Base-by-base conservation (phyloP, 2,113 vertebrate species). In the Axis porcinus region DNA sequence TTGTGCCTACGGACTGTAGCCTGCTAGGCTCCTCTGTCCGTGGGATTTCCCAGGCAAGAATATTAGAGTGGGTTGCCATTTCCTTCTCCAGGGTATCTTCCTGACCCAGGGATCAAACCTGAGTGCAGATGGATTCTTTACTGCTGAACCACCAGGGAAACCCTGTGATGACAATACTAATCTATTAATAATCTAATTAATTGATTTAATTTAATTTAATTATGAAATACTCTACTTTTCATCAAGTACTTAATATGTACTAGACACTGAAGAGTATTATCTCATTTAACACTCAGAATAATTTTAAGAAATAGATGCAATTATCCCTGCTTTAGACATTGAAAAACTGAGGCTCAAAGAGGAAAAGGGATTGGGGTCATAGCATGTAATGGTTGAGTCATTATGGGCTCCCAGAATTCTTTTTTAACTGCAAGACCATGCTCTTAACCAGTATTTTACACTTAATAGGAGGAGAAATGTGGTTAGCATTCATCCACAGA, bases 231-330 rank as follows among this genome's bases (percentile, higher is more conserved):
- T 67, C 21, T 28, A 62, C 19, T 85, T 19, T 52, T 79, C 83
- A 82, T 95, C 57, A 95, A 94, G 14, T 19, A 27, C 23, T 64
- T 67, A 58, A 12, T 50, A 78, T 86, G 3, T 70, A n/a, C 16
- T 92, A 95, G 58, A 36, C 12, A 70, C 28, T 86, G 33, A 92
- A 93, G 88, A 70, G 30, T 74, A 86, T 28, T 30, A 67, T 79
- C 84, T 89, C 25, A 64, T 57, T 87, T 94, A 96, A 88, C 88
- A 78, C 25, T 96, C 13, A 81, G 87, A 94, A 58, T 21, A 92
- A 62, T 85, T 27, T 92, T 84, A 74, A 88, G 15, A 94, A 81
- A 89, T 70, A 86, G 3, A 83, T 93, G 27, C 10, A 36, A 43
- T 74, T 67, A 50, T 89, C 28, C n/a, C 33, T 62, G 15, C 82